phyloP scores from a whole-genome alignment of 2,888 invertebrate species.

The Hololepta plana region DNA sequence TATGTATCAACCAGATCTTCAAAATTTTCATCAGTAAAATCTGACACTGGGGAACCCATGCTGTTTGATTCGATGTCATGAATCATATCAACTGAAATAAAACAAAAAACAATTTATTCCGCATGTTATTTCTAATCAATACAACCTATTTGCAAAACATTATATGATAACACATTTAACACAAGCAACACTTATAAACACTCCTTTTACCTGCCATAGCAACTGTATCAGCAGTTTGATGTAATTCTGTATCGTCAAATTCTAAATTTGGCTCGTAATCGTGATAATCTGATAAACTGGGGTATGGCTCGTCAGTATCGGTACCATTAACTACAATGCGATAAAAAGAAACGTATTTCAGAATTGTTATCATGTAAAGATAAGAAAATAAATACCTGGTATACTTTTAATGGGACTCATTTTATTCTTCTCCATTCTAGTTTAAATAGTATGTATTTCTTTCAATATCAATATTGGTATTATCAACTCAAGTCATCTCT shows the following conservation, averaged over 20 bases:
- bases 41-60: constrained; percentile 55
- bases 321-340: constrained; percentile 20
- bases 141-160: constrained; percentile 5
- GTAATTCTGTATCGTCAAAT: constrained; percentile 87
- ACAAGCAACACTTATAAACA: too few relatives aligned
- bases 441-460: too few relatives aligned
- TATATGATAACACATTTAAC: constrained; percentile 11
- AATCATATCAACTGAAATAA: constrained; percentile 20
- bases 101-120: not conserved
- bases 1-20: constrained; percentile 59
- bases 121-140: not conserved
- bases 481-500: too few relatives aligned
- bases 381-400: too few relatives aligned
- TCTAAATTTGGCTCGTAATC: constrained; percentile 92
- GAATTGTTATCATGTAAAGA: too few relatives aligned
- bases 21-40: constrained; percentile 82
- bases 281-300: constrained; percentile 78
- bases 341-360: not conserved
- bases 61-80: constrained; percentile 24
- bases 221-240: constrained; percentile 37
- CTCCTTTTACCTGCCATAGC: constrained; percentile 56
- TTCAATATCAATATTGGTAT: too few relatives aligned
- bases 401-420: too few relatives aligned
- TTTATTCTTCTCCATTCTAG: too few relatives aligned
- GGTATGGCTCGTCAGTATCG: constrained; percentile 57